phyloP scores from a whole-genome alignment of 2,888 invertebrate species.

The Parelbella ahira region DNA sequence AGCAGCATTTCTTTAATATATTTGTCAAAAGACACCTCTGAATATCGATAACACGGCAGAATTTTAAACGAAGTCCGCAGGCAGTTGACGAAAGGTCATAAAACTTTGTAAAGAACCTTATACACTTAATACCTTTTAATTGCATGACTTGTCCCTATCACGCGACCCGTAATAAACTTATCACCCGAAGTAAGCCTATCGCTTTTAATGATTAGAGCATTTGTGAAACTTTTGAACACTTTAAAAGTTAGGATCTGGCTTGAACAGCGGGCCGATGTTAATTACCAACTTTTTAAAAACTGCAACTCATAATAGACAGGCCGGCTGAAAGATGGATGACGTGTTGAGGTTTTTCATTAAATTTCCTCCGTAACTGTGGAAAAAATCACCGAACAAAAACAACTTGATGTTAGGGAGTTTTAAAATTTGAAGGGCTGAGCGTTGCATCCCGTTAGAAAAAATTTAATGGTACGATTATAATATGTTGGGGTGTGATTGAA shows the following conservation, averaged over 20 bases:
- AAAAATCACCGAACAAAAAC: constrained; percentile 46
- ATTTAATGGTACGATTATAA: no score
- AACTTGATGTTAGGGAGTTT: constrained; percentile 44
- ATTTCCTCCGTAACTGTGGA: constrained; percentile 44
- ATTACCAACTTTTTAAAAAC: constrained; percentile 77
- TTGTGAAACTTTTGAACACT: constrained; percentile 69
- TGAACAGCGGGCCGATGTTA: constrained; percentile 65
- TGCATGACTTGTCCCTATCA: constrained; percentile 30
- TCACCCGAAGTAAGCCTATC: constrained; percentile 40
- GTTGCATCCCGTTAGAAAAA: no score
- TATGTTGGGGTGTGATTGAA: no score
- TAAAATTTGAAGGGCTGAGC: constrained; percentile 36
- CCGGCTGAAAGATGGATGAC: constrained; percentile 74
- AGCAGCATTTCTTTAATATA: no score
- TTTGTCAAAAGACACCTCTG: no score
- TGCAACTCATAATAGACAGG: constrained; percentile 79
- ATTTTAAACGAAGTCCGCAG: no score
- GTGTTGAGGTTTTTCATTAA: constrained; percentile 56
- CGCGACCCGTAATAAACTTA: constrained; percentile 37
- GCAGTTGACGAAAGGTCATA: constrained; percentile 10
- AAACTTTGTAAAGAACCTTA: constrained; percentile 23
- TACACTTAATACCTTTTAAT: constrained; percentile 41
- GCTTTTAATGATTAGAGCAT: constrained; percentile 71
- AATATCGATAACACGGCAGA: constrained; percentile 8
- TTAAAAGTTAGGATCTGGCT: constrained; percentile 64